These are phyloP conservation scores for Phytoseiulus persimilis DNA, from an alignment of 2,888 invertebrate genomes.

Conservation along the genomic window DNA sequence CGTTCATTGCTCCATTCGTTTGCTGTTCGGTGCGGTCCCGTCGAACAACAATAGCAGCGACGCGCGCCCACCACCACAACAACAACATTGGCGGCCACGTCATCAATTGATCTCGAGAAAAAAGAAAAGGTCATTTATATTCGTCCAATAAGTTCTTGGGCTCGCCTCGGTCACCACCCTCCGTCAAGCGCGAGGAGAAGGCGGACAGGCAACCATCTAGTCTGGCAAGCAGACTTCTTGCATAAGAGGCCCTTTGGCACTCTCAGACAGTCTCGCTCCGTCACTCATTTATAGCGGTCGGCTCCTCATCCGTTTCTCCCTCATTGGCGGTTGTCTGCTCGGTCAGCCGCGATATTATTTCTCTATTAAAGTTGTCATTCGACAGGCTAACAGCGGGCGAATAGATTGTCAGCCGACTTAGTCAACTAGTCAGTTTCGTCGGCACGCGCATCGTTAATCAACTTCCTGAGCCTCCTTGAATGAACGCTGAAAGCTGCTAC, in stretches of 20 bases:
- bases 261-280: not conserved
- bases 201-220: not conserved
- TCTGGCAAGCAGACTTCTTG: not conserved
- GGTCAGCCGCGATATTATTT: not conserved
- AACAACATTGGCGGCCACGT: not conserved
- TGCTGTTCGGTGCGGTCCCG: not conserved
- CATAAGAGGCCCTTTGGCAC: constrained; percentile 5
- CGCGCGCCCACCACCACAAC: not conserved
- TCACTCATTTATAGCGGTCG: not conserved
- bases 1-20: not conserved
- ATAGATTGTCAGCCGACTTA: not conserved
- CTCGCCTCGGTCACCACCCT: not conserved
- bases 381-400: not conserved
- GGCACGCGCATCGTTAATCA: not conserved
- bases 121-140: not conserved
- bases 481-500: not conserved
- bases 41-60: not conserved
- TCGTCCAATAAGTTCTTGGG: not conserved
- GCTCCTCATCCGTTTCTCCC: not conserved
- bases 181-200: not conserved
- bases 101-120: not conserved
- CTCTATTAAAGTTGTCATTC: not conserved
- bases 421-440: not conserved
- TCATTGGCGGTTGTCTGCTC: not conserved
- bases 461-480: not conserved